Percentiles rank a stretch among this genome's conserved stretches.
Evolutionary conservation across 2,113 vertebrate species (phyloP).

Genomic region (Neolamprologus falcicula): DNA sequence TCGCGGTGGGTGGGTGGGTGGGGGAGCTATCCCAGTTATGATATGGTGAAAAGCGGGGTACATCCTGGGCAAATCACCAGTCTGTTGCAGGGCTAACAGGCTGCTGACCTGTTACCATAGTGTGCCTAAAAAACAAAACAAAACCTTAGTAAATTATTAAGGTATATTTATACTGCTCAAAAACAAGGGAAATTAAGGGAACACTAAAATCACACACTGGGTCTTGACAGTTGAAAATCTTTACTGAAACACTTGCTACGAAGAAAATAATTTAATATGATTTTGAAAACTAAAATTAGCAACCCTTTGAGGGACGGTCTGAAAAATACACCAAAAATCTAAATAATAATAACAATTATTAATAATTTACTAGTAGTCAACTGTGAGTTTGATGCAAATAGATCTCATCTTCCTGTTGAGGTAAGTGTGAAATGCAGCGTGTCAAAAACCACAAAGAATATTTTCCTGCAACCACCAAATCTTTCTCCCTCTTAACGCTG

Average conservation of each 20-base stretch:
- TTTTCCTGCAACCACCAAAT: neutral
- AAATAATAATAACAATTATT: neutral
- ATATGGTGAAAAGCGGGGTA: neutral
- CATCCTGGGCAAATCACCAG: neutral
- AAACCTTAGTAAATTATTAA: neutral
- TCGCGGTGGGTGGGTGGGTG: neutral
- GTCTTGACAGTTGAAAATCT: neutral
- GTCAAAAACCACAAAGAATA: neutral
- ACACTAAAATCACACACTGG: neutral
- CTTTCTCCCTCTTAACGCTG: neutral
- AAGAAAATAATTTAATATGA: neutral
- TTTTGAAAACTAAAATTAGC: neutral
- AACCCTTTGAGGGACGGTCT: accelerated
- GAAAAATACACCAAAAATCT: neutral
- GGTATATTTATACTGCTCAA: neutral
- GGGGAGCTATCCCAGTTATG: neutral
- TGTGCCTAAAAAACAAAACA: neutral
- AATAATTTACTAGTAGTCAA: neutral
- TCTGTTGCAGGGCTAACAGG: neutral
- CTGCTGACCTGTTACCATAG: neutral
- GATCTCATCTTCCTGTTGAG: neutral
- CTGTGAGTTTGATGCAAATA: neutral
- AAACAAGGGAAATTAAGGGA: neutral
- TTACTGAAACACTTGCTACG: neutral
- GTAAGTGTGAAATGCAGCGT: conserved; percentile 3